phyloP scores from a whole-genome alignment of 2,113 vertebrate genomes.

The Antigone vipio region DNA sequence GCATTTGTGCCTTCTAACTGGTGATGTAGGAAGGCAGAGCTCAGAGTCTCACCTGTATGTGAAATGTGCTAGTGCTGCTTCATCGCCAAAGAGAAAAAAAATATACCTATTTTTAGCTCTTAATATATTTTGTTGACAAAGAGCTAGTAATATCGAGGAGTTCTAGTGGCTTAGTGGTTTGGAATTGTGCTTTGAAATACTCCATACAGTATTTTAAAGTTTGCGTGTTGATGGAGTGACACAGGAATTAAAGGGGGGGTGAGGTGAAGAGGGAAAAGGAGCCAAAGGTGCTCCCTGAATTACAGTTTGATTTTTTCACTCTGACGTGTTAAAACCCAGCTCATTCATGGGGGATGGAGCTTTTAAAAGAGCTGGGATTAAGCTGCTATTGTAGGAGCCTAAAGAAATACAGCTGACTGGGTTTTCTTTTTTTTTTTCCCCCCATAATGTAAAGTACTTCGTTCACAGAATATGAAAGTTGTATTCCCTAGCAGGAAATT shows the following conservation, averaged over 20 bases:
- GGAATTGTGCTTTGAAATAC: not conserved
- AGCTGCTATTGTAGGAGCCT: not conserved
- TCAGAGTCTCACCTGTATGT: not conserved
- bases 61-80: not conserved
- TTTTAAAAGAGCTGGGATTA: conserved; percentile 45
- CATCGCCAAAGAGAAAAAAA: not conserved
- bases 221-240: not conserved
- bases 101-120: not conserved
- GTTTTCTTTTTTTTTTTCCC: not conserved
- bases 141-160: not conserved
- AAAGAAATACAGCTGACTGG: conserved; percentile 41
- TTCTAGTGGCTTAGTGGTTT: not conserved
- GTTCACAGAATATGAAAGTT: conserved; percentile 22
- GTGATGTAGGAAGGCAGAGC: not conserved
- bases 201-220: not conserved
- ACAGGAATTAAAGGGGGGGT: not conserved
- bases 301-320: conserved; percentile 21
- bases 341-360: conserved; percentile 5
- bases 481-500: not conserved
- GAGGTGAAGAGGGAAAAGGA: not conserved
- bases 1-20: not conserved
- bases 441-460: conserved; percentile 31
- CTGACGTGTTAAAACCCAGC: conserved; percentile 25
- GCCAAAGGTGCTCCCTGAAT: conserved; percentile 24
- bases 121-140: conserved; percentile 49